Evolutionary conservation across 2,797 vertebrate genomes (phyloP).

Genomic region (Sebastes steindachneri): DNA sequence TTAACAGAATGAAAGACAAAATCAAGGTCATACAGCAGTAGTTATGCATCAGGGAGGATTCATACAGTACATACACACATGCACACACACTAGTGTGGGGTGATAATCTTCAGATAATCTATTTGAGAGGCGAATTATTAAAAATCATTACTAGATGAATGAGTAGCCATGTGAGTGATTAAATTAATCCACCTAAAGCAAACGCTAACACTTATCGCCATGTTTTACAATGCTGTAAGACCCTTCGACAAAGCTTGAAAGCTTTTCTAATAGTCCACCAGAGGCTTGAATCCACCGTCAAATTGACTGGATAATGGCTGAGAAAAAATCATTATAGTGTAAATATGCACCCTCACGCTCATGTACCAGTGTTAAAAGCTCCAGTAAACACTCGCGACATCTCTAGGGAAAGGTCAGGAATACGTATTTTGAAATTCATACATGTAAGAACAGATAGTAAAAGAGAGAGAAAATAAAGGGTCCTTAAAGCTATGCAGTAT

Average conservation of each 20-base stretch:
- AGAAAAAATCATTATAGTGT: neutral
- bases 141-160: conserved; percentile 23
- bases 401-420: conserved; percentile 12
- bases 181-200: conserved; percentile 38
- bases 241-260: conserved; percentile 20
- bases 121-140: neutral
- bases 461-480: neutral
- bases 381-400: neutral
- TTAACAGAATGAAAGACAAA: neutral
- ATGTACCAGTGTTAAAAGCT: neutral
- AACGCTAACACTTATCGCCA: conserved; percentile 1
- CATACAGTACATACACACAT: neutral
- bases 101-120: neutral
- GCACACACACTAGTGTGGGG: neutral
- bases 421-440: conserved; percentile 8
- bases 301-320: neutral
- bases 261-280: conserved; percentile 5
- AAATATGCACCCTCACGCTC: conserved; percentile 18
- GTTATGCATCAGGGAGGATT: neutral
- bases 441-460: neutral
- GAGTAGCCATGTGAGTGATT: conserved; percentile 7
- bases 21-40: neutral
- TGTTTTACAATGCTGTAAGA: neutral
- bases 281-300: neutral
- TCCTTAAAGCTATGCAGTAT: conserved; percentile 4